A percentile compares a stretch with the other conserved stretches of the same genome.
These are phyloP conservation scores for Phengaris alcon DNA, from an alignment of 2,888 invertebrate species.

Conservation along the genomic window DNA sequence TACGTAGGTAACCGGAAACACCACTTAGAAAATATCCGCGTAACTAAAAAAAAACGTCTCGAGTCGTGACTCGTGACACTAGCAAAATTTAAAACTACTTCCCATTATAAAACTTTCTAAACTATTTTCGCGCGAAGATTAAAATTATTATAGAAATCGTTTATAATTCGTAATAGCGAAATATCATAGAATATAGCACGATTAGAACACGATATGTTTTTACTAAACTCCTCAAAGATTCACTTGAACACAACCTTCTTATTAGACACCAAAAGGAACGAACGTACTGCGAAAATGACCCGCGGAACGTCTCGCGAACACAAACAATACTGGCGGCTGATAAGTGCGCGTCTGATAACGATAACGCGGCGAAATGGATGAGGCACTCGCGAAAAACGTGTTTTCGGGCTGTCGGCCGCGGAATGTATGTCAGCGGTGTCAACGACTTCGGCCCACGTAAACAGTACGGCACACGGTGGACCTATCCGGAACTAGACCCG, in stretches of 20 bases:
- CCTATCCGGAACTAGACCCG: constrained; percentile 44
- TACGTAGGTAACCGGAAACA: constrained; percentile 7
- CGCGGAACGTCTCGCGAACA: constrained; percentile 34
- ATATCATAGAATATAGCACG: background rate
- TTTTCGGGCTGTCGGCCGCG: constrained; percentile 62
- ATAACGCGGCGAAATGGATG: constrained; percentile 34
- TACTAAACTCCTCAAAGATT: background rate
- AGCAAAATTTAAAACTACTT: background rate
- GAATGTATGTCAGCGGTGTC: constrained; percentile 79
- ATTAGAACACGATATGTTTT: background rate
- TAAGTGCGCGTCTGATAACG: constrained; percentile 46
- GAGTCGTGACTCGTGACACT: background rate
- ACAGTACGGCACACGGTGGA: constrained; percentile 68
- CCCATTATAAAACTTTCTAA: background rate
- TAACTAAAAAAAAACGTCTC: background rate
- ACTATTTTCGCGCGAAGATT: background rate
- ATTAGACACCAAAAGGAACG: constrained; percentile 6
- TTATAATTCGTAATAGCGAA: background rate
- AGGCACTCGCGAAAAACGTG: constrained; percentile 56
- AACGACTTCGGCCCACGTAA: constrained; percentile 72
- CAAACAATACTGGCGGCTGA: constrained; percentile 36
- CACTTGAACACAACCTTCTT: constrained; percentile 6
- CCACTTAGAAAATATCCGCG: background rate
- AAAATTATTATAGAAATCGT: background rate
- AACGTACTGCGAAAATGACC: constrained; percentile 31